Evolutionary conservation across 2,888 invertebrate genomes (phyloP).

Genomic region (Melitaea athalia): DNA sequence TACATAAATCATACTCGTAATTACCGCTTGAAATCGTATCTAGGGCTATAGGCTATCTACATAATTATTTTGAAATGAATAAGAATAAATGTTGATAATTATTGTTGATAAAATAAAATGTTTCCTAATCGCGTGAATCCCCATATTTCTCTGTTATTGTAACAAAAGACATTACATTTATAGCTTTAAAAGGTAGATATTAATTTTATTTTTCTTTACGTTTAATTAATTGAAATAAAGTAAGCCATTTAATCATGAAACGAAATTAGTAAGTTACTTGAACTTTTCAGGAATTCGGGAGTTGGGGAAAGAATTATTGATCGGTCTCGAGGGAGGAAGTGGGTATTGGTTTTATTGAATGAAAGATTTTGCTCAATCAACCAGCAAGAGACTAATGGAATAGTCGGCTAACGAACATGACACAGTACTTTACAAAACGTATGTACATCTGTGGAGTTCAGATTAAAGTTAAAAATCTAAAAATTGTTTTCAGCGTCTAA

Average conservation of each 20-base stretch:
- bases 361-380: conserved; percentile 38
- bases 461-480: conserved; percentile 6
- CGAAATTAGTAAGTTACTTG: not conserved
- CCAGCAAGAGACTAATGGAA: conserved; percentile 37
- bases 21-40: too few species aligned
- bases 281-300: conserved; percentile 24
- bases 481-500: not conserved
- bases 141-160: not conserved
- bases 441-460: conserved; percentile 14
- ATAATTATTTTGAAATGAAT: too few species aligned
- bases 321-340: conserved; percentile 9
- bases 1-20: too few species aligned
- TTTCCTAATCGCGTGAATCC: not conserved
- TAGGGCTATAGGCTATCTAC: too few species aligned
- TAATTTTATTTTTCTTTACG: not conserved
- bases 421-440: conserved; percentile 26
- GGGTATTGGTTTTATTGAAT: conserved; percentile 30
- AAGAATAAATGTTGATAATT: too few species aligned
- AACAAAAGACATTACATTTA: not conserved
- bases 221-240: not conserved
- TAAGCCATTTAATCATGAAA: not conserved
- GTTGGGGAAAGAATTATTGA: conserved; percentile 24
- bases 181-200: not conserved
- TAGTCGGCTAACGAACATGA: conserved; percentile 32
- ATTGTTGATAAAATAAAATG: too few species aligned